These are phyloP conservation scores for Tapirus indicus DNA, from an alignment of 2,797 vertebrate species.

Conservation along the genomic window DNA sequence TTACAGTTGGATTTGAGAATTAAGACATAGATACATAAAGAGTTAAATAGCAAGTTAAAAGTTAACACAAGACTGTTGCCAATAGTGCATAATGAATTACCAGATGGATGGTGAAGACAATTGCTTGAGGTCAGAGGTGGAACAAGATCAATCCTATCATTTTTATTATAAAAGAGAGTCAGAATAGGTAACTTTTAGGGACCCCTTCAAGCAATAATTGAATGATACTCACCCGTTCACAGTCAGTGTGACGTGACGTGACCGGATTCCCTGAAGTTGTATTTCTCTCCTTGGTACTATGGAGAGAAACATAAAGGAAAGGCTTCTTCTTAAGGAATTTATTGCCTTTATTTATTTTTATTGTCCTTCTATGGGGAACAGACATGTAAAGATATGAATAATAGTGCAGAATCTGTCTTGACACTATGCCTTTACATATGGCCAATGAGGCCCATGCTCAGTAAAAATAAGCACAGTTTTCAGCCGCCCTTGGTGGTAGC, in stretches of 20 bases:
- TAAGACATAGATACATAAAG: neutral
- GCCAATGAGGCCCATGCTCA: neutral
- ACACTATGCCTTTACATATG: rapidly evolving
- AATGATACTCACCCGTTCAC: neutral
- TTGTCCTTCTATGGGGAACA: neutral
- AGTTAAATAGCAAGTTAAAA: neutral
- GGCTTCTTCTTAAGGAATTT: neutral
- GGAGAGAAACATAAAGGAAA: neutral
- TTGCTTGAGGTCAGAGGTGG: neutral
- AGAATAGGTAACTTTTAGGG: neutral
- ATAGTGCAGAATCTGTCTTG: neutral
- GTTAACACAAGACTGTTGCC: neutral
- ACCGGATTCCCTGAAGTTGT: neutral
- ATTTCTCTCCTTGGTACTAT: neutral
- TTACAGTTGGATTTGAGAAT: neutral
- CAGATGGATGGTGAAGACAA: neutral
- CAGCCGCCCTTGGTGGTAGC: rapidly evolving
- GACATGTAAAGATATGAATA: neutral
- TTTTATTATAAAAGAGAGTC: neutral
- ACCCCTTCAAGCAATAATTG: neutral
- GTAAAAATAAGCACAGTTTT: neutral
- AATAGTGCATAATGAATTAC: neutral
- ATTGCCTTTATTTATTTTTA: neutral
- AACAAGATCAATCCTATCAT: neutral
- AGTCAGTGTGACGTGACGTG: neutral